Percentiles rank a stretch among this genome's conserved stretches.
Conservation (phyloP, 2,113 vertebrate species). For the Pontoporia blainvillei region DNA sequence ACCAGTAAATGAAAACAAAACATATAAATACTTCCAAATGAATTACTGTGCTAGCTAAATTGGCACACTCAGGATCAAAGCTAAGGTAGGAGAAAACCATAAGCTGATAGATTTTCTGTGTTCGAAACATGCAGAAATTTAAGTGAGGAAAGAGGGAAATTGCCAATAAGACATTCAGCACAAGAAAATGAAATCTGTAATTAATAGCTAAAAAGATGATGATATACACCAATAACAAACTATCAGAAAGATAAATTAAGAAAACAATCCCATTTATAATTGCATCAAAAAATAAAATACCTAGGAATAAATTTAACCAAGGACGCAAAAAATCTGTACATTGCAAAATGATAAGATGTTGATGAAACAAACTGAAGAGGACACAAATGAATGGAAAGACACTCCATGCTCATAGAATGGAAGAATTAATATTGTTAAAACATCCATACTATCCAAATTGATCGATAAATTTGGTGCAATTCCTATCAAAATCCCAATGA, state of each 20-base stretch:
- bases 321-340: neutral
- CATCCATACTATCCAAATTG: neutral
- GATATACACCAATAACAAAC: neutral
- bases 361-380: neutral
- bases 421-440: neutral
- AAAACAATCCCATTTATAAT: neutral
- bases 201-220: neutral
- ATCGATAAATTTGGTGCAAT: neutral
- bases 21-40: neutral
- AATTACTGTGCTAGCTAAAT: neutral
- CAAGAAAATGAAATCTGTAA: neutral
- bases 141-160: neutral
- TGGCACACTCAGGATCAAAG: neutral
- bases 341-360: neutral
- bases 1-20: neutral
- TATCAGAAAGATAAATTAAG: neutral
- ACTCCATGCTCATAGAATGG: neutral
- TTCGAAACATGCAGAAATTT: neutral
- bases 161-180: neutral
- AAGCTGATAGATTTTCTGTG: neutral
- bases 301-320: neutral
- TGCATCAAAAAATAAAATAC: neutral
- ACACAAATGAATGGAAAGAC: neutral
- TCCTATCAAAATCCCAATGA: neutral
- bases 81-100: neutral